These are phyloP conservation scores for Egretta garzetta DNA, from an alignment of 2,113 vertebrate species.

Conservation along the genomic window DNA sequence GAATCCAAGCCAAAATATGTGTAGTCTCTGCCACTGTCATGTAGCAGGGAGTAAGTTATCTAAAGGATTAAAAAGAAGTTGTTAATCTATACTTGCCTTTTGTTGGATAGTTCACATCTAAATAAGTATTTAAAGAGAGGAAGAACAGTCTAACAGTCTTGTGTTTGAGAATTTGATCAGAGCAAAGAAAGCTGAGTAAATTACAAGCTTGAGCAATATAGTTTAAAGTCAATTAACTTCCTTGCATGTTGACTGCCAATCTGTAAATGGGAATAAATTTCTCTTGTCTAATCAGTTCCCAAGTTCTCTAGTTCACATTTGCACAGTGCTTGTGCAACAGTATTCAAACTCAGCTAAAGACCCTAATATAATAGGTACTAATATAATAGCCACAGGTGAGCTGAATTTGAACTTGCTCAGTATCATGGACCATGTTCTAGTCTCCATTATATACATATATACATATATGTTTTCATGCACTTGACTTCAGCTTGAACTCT, in stretches of 20 bases:
- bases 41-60: conserved; percentile 87
- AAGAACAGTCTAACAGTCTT: not conserved
- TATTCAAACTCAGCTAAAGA: not conserved
- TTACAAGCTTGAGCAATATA: not conserved
- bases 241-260: not conserved
- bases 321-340: not conserved
- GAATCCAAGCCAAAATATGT: conserved; percentile 82
- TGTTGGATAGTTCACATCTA: not conserved
- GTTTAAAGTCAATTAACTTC: not conserved
- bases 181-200: not conserved
- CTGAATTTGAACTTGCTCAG: not conserved
- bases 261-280: not conserved
- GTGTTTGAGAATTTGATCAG: not conserved
- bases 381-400: not conserved
- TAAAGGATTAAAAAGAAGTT: conserved; percentile 36
- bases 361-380: not conserved
- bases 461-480: not conserved
- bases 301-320: not conserved
- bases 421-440: not conserved
- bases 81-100: not conserved
- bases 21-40: conserved; percentile 85
- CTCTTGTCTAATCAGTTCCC: not conserved
- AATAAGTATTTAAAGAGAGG: not conserved
- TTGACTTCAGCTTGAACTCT: not conserved
- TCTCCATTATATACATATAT: not conserved